Percentiles rank a stretch among this genome's conserved stretches.
Conservation (phyloP, 2,797 vertebrate species). For the Eleutherodactylus coqui region DNA sequence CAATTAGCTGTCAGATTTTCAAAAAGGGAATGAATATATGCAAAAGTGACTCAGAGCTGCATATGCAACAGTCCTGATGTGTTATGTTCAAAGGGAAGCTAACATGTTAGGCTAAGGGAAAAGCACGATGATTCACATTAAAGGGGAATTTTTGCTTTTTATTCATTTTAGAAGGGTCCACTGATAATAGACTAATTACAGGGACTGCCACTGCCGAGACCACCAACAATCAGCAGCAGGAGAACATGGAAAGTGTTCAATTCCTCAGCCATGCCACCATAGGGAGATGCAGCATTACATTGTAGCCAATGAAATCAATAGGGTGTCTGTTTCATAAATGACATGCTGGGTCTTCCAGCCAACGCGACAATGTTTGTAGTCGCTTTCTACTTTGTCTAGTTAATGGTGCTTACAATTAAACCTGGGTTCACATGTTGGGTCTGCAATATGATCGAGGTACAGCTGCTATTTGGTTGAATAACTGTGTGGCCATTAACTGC, state of each 20-base stretch:
- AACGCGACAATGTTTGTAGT: no score
- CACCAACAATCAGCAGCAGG: not conserved
- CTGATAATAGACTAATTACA: not conserved
- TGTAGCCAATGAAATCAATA: not conserved
- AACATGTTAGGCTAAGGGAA: not conserved
- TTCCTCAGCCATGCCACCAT: not conserved
- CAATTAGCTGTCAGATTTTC: conserved; percentile 2
- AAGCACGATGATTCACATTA: not conserved
- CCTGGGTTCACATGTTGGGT: no score
- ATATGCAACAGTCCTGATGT: not conserved
- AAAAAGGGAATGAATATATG: not conserved
- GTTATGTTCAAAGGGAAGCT: not conserved
- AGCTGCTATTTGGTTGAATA: no score
- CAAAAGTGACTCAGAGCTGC: conserved; percentile 2
- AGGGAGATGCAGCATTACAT: not conserved
- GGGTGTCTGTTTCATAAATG: no score
- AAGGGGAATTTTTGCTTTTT: not conserved
- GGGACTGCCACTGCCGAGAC: not conserved
- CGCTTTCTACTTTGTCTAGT: no score
- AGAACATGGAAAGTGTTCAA: not conserved
- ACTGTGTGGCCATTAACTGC: no score
- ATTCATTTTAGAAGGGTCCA: not conserved
- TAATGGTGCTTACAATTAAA: no score
- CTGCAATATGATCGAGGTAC: no score
- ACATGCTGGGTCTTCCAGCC: no score